phyloP scores from a whole-genome alignment of 1,140 invertebrate species.

The Drosophila arawakana region DNA sequence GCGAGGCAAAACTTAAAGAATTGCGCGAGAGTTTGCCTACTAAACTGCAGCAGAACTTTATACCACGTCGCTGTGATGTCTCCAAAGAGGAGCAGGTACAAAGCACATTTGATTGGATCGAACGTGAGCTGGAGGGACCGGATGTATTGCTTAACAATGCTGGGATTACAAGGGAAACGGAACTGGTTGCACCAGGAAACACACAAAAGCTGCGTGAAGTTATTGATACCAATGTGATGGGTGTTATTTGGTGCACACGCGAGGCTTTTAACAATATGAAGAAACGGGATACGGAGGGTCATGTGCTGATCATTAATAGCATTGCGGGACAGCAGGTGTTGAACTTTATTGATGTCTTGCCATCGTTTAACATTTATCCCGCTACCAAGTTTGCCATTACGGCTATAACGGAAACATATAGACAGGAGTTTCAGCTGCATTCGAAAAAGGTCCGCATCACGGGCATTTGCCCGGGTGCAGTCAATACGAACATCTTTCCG shows the following conservation, averaged over 20 bases:
- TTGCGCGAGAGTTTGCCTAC: slow-evolving; percentile 63
- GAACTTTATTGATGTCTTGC: slow-evolving; percentile 80
- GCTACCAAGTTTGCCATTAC: slow-evolving; percentile 88
- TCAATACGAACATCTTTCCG: slow-evolving; percentile 86
- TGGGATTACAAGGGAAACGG: slow-evolving; percentile 86
- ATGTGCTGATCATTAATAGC: slow-evolving; percentile 86
- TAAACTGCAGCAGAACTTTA: slow-evolving; percentile 83
- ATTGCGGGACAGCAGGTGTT: slow-evolving; percentile 82
- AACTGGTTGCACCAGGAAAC: slow-evolving; percentile 85
- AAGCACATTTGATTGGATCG: slow-evolving; percentile 88
- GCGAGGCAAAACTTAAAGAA: slow-evolving; percentile 87
- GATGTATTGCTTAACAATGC: slow-evolving; percentile 92
- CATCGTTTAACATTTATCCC: slow-evolving; percentile 86
- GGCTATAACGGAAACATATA: slow-evolving; percentile 87
- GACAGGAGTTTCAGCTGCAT: slow-evolving; percentile 86
- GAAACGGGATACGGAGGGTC: slow-evolving; percentile 87
- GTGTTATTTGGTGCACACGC: slow-evolving; percentile 88
- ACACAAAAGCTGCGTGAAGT: slow-evolving; percentile 80
- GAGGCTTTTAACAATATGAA: slow-evolving; percentile 89
- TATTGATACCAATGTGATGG: slow-evolving; percentile 90
- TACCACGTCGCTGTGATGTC: slow-evolving; percentile 87
- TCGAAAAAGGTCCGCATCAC: slow-evolving; percentile 87
- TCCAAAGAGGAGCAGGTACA: slow-evolving; percentile 88
- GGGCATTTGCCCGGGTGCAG: slow-evolving; percentile 87
- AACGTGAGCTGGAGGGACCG: slow-evolving; percentile 87